phyloP scores from a whole-genome alignment of 2,113 vertebrate species.

The Bubo blakistoni region DNA sequence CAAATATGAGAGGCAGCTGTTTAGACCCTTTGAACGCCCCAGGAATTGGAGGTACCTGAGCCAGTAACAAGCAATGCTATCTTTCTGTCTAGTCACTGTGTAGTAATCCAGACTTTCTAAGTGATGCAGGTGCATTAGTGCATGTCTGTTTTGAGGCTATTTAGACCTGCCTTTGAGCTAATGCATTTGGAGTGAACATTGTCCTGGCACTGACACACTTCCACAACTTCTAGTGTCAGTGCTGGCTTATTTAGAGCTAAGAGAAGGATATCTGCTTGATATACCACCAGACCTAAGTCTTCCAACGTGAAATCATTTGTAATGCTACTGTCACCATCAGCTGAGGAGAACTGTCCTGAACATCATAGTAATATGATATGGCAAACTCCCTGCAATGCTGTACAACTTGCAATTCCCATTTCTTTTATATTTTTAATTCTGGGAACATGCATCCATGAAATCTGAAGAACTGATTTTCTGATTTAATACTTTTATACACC shows the following conservation, averaged over 20 bases:
- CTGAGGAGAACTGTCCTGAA: background rate
- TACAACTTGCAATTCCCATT: background rate
- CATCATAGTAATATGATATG: rapidly evolving
- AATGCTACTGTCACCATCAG: no score
- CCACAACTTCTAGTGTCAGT: background rate
- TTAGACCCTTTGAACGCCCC: background rate
- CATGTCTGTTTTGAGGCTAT: background rate
- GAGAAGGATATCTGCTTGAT: background rate
- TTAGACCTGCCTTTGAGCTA: background rate
- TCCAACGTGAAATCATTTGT: background rate
- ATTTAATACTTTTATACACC: background rate
- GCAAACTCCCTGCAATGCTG: background rate
- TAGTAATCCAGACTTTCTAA: background rate
- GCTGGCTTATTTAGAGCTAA: background rate
- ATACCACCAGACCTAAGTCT: background rate
- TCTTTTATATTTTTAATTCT: background rate
- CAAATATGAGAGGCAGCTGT: background rate
- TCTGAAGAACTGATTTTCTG: background rate
- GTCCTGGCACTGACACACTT: background rate
- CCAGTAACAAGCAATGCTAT: background rate
- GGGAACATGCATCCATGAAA: background rate
- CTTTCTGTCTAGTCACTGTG: background rate
- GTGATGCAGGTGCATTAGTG: no score
- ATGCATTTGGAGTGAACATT: background rate
- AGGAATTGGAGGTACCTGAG: background rate